phyloP scores from a whole-genome alignment of 2,888 invertebrate species.

The Aethes cnicana region DNA sequence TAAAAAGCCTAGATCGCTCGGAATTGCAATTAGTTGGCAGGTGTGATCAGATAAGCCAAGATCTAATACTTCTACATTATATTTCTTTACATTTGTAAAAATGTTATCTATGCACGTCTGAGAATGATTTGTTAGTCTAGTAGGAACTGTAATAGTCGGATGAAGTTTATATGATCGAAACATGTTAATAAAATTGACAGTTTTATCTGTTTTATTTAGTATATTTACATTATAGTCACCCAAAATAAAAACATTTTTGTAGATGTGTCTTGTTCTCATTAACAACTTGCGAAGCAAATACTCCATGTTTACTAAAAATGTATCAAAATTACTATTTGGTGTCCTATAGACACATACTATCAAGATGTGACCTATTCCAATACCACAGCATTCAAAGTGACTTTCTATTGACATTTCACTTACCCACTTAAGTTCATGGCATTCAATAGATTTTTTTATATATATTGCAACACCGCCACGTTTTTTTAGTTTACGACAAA shows the following conservation, averaged over 20 bases:
- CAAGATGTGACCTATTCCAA: neutral
- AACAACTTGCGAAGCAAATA: no score
- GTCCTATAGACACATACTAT: no score
- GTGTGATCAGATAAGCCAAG: conserved; percentile 2
- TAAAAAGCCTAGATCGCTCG: neutral
- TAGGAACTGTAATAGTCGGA: neutral
- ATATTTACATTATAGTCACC: no score
- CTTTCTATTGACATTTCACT: conserved; percentile 1
- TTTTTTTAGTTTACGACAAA: neutral
- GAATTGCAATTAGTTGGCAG: neutral
- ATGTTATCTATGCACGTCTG: conserved; percentile 3
- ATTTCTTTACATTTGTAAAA: neutral
- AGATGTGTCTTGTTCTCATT: no score
- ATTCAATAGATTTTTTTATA: neutral
- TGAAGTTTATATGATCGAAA: no score
- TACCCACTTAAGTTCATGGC: neutral
- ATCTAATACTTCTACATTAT: neutral
- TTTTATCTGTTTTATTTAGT: no score
- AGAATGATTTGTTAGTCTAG: neutral
- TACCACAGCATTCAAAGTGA: conserved; percentile 10
- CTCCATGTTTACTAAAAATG: no score
- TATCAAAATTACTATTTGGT: no score
- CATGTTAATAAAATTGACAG: no score
- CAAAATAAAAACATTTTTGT: no score
- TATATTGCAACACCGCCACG: conserved; percentile 5